phyloP scores from a whole-genome alignment of 2,888 invertebrate genomes.

The Drosophila helvetica region DNA sequence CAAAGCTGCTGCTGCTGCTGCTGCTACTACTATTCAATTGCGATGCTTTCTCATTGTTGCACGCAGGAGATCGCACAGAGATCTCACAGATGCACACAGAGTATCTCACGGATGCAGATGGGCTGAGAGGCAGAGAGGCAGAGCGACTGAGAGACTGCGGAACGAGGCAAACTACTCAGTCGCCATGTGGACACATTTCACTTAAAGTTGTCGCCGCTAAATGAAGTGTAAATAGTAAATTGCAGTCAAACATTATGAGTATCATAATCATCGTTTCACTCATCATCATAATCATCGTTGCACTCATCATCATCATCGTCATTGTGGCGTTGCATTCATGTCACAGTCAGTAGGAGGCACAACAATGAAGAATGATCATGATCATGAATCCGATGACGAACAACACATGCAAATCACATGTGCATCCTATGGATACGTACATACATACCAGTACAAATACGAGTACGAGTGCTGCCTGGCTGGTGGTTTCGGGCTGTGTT shows the following conservation, averaged over 20 bases:
- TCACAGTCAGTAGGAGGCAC: constrained; percentile 40
- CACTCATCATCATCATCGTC: constrained; percentile 28
- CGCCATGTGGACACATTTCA: constrained; percentile 75
- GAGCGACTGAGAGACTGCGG: constrained; percentile 1
- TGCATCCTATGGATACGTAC: constrained; percentile 43
- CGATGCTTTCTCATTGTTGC: constrained; percentile 29
- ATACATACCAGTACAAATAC: constrained; percentile 44
- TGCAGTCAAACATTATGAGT: constrained; percentile 74
- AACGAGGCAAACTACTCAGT: constrained; percentile 56
- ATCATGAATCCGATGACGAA: constrained; percentile 69
- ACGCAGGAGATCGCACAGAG: constrained; percentile 13
- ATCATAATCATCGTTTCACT: constrained; percentile 44
- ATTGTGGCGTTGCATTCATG: constrained; percentile 42
- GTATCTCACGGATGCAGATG: constrained; percentile 22
- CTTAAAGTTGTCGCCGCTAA: constrained; percentile 76
- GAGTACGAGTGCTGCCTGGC: not conserved
- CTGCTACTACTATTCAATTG: constrained; percentile 49
- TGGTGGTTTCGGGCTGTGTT: constrained; percentile 5
- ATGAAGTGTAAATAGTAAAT: constrained; percentile 80
- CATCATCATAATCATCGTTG: constrained; percentile 43
- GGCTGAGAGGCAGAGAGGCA: not conserved
- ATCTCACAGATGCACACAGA: not conserved
- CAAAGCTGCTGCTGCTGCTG: constrained; percentile 22
- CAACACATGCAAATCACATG: constrained; percentile 78
- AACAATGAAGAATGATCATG: constrained; percentile 58